A percentile compares a stretch with the other conserved stretches of the same genome.
phyloP scores from a whole-genome alignment of 2,888 invertebrate species.

The Apodemia zela region DNA sequence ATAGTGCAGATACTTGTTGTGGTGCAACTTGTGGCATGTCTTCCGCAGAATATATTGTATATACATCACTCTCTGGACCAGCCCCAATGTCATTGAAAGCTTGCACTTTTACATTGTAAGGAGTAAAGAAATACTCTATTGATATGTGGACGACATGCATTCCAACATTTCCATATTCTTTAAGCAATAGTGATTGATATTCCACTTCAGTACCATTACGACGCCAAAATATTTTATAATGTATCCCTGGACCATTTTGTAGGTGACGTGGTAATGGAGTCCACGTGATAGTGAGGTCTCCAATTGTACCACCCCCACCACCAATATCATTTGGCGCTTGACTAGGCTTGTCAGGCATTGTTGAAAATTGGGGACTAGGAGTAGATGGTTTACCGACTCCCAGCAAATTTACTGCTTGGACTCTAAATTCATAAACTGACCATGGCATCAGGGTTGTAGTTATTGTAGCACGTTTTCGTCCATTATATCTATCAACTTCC shows the following conservation, averaged over 20 bases:
- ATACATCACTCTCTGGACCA: slow-evolving; percentile 90
- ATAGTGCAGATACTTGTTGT: slow-evolving; percentile 86
- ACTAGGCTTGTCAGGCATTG: slow-evolving; percentile 89
- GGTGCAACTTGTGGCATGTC: slow-evolving; percentile 96
- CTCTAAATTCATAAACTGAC: slow-evolving; percentile 94
- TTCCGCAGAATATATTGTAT: slow-evolving; percentile 91
- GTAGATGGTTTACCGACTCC: slow-evolving; percentile 91
- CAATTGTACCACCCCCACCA: slow-evolving; percentile 97
- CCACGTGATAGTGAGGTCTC: slow-evolving; percentile 96
- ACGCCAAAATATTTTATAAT: slow-evolving; percentile 95
- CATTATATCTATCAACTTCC: slow-evolving; percentile 88
- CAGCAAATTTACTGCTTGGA: slow-evolving; percentile 91
- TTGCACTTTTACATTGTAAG: slow-evolving; percentile 93
- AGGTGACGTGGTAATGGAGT: slow-evolving; percentile 86
- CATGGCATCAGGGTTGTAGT: slow-evolving; percentile 89
- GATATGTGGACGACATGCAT: slow-evolving; percentile 89
- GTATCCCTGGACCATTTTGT: slow-evolving; percentile 93
- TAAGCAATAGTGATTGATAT: slow-evolving; percentile 86
- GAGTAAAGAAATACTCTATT: slow-evolving; percentile 87
- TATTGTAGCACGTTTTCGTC: slow-evolving; percentile 87
- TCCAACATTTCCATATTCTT: slow-evolving; percentile 87
- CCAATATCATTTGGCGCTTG: slow-evolving; percentile 89
- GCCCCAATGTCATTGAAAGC: slow-evolving; percentile 89
- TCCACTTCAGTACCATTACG: slow-evolving; percentile 86
- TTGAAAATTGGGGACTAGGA: slow-evolving; percentile 92